Base-by-base conservation (phyloP, 2,888 invertebrate genomes). In the Lomographa bimaculata region DNA sequence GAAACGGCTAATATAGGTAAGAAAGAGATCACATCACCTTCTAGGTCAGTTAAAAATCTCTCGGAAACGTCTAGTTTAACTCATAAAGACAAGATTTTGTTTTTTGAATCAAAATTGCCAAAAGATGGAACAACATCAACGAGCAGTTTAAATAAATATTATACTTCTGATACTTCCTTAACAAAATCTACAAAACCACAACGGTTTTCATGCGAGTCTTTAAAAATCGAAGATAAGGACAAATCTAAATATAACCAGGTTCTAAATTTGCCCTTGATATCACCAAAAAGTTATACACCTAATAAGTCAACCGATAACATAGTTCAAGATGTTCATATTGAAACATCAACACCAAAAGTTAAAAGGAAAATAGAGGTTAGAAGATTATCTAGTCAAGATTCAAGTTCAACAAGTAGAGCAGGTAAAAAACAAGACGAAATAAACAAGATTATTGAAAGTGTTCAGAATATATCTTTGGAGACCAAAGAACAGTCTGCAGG, bases 271-370 rank as follows among this genome's bases (percentile, higher is more conserved):
- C 20, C 38, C n/a, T 16, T 35, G 7, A 27, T 43, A 24, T 21
- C 29, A 28, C 45, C 32, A 2, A 14, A 11, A 35, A 17, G 19
- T 2, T 21, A 17, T 7, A 25, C 36, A 14, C 18, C 36, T 3
- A 30, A 23, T 12, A 23, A 14, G n/a, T 45, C 34, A 3, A 12
- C 16, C 3, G 41, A 48, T 24, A 48, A 53, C 42, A 62, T 68
- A 25, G 33, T 64, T 8, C 59, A 71, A 11, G 71, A 64, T 55
- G 54, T 64, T 14, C 55, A 66, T 57, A 66, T 72, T 10, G 62
- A 70, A 50, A 74, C 73, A 3, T 69, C 71, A 11, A 72, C 73
- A 10, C 73, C 78, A 2, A 71, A 59, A 39, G 29, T 48, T 16
- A 54, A 58, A 24, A 51, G 36, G 35, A 43, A 46, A 12, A n/a